These are phyloP conservation scores for Andricus curvator DNA, from an alignment of 2,888 invertebrate genomes.

Conservation along the genomic window DNA sequence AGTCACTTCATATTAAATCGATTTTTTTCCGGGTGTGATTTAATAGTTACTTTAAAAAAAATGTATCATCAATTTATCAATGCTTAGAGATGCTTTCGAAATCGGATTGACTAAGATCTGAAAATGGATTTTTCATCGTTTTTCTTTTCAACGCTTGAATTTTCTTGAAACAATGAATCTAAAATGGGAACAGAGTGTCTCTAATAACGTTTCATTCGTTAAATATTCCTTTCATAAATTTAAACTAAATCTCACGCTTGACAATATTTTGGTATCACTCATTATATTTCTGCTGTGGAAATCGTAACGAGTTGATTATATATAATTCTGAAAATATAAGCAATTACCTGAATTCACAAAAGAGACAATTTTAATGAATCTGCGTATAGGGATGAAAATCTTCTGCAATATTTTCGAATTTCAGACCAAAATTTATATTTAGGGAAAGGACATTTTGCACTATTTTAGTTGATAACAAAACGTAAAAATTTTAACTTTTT, in stretches of 20 bases:
- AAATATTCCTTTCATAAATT: background rate
- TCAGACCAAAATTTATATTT: too few relatives aligned
- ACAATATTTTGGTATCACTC: background rate
- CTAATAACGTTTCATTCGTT: background rate
- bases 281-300: background rate
- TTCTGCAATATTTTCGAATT: background rate
- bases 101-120: background rate
- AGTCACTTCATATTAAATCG: too few relatives aligned
- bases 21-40: too few relatives aligned
- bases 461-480: too few relatives aligned
- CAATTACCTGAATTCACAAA: background rate
- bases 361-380: constrained; percentile 5
- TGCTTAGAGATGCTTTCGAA: background rate
- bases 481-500: too few relatives aligned
- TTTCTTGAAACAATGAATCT: background rate
- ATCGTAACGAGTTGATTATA: constrained; percentile 14
- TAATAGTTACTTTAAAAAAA: background rate
- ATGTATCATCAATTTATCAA: background rate
- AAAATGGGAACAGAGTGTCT: background rate
- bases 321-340: constrained; percentile 1
- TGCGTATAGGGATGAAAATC: background rate
- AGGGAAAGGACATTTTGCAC: too few relatives aligned
- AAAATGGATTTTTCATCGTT: background rate
- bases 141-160: background rate
- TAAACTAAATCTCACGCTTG: background rate